Base-by-base conservation (phyloP, 2,888 invertebrate genomes). In the Acrocyrtus sp. region DNA sequence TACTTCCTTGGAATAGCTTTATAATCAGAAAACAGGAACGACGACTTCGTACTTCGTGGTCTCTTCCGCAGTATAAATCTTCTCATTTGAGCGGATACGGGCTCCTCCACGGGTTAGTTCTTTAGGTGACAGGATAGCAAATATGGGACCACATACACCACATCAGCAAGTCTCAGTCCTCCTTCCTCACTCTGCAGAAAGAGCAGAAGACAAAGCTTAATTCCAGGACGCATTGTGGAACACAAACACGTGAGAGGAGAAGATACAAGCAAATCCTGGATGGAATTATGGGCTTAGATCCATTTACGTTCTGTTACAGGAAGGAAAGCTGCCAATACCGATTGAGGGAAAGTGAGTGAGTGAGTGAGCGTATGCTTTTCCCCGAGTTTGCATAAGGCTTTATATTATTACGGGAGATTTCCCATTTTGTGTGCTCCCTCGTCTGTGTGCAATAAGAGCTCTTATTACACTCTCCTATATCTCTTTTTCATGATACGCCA, bases 241-340 rank as follows among this genome's bases (percentile, higher is more conserved):
- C 6, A 34, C 34, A 34, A 5, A 56, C 56, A 66, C 54, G 54
- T 65, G 51, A 58, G 58, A 51, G 19, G 19, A 26, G 24, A 51
- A 57, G 41, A 50, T 48, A 53, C 26, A 41, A 8, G 51, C 26
- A 68, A 68, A 60, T 58, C 68, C 47, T n/a, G 10, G 34, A 39
- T 34, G 50, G 50, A 57, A 66, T 66, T 57, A 66, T 29, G 27
- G 29, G 57, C 57, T 39, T 57, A 58, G 19, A 47, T 47, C 47
- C 60, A 60, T 60, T 43, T 45, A 57, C 57, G 53, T 29, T 41
- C 21, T 4, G 39, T 41, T 24, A n/a, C n/a, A n/a, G 34, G 6
- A 8, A 34, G 34, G 12, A 12, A 34, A 34, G 34, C 34, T 34
- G 34, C 34, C 34, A 34, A 34, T 34, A 34, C 6, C 12, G 34